Evolutionary conservation across 2,797 vertebrate genomes (phyloP).

Genomic region (Alexandromys oeconomus): DNA sequence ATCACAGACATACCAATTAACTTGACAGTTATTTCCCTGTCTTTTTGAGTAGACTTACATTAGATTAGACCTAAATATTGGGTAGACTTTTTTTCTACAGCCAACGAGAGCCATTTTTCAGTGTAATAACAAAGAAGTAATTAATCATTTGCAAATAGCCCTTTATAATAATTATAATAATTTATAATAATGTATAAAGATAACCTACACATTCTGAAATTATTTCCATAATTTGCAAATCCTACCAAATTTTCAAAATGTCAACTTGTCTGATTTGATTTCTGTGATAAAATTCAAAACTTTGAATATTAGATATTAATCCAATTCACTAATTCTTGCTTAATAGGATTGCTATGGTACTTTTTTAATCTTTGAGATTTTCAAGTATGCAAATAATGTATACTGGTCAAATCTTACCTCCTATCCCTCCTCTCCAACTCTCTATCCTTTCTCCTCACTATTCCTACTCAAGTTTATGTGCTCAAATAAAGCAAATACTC

Average conservation of each 20-base stretch:
- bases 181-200: not conserved
- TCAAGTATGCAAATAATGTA: not conserved
- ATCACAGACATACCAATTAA: not conserved
- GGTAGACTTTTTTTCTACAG: not conserved
- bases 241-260: not conserved
- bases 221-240: not conserved
- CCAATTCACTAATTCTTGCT: not conserved
- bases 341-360: not conserved
- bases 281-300: not conserved
- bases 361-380: not conserved
- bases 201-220: not conserved
- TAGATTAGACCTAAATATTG: not conserved
- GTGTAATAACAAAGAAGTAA: not conserved
- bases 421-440: fast-evolving
- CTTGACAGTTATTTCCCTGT: not conserved
- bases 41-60: not conserved
- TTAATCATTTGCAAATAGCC: not conserved
- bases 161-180: not conserved
- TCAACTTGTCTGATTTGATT: not conserved
- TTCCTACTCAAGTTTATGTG: not conserved
- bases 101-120: no score
- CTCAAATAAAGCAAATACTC: no score
- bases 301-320: not conserved
- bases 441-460: no score
- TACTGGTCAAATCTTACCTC: not conserved